These are phyloP conservation scores for Stegana nigrithorax DNA, from an alignment of 2,888 invertebrate species.

Conservation along the genomic window DNA sequence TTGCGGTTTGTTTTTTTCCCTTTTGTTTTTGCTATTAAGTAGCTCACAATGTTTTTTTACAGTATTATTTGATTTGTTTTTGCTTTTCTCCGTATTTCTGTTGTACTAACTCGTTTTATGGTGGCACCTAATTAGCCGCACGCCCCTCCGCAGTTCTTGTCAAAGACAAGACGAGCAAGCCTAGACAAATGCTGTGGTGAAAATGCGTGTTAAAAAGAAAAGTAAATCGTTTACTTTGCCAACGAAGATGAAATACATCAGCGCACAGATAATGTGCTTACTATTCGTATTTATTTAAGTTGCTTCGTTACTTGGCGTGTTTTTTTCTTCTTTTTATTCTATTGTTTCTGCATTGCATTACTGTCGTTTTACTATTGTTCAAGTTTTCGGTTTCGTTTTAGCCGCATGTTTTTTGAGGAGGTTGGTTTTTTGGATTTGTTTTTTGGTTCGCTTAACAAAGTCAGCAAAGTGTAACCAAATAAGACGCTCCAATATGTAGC, in stretches of 20 bases:
- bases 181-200: not conserved
- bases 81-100: too few species aligned
- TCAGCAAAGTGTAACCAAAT: slow-evolving; percentile 9
- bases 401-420: not conserved
- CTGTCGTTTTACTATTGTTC: too few species aligned
- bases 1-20: not conserved
- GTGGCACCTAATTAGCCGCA: slow-evolving; percentile 7
- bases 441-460: not conserved
- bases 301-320: not conserved
- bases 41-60: too few species aligned
- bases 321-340: not conserved
- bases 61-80: not conserved
- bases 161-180: too few species aligned
- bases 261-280: slow-evolving; percentile 3
- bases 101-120: slow-evolving; percentile 10
- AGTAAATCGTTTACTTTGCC: slow-evolving; percentile 3
- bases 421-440: not conserved
- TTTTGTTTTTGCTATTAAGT: not conserved
- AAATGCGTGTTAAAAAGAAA: slow-evolving; percentile 5
- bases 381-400: too few species aligned
- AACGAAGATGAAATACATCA: not conserved
- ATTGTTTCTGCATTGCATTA: too few species aligned
- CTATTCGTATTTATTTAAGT: not conserved
- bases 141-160: too few species aligned
- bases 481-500: not conserved